phyloP scores from a whole-genome alignment of 2,797 vertebrate genomes.

The Echeneis naucrates region DNA sequence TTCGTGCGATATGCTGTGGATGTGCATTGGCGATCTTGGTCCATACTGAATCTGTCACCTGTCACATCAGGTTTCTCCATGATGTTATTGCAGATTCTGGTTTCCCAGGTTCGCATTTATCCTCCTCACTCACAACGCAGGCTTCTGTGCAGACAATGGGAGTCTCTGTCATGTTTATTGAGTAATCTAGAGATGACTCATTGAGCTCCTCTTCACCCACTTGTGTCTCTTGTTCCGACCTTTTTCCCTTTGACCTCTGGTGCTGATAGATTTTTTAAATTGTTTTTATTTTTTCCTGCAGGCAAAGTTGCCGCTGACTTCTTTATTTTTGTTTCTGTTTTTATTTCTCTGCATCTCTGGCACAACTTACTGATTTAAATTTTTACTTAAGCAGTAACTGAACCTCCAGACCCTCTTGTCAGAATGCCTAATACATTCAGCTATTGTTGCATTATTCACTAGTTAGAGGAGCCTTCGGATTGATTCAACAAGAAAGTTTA shows the following conservation, averaged over 20 bases:
- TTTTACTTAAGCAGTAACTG: slow-evolving; percentile 22
- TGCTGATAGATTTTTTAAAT: neutral
- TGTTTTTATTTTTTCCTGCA: neutral
- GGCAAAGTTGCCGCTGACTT: slow-evolving; percentile 2
- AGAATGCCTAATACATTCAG: slow-evolving; percentile 18
- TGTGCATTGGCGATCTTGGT: neutral
- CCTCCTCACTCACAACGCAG: neutral
- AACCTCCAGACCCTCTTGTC: slow-evolving; percentile 39
- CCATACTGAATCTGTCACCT: neutral
- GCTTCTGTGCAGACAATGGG: neutral
- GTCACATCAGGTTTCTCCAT: neutral
- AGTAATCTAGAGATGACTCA: slow-evolving; percentile 16
- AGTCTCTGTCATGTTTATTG: slow-evolving; percentile 9
- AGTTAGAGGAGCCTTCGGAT: slow-evolving; percentile 35
- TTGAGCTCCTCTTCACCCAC: neutral
- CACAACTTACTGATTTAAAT: slow-evolving; percentile 29
- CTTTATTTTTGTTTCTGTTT: slow-evolving; percentile 2
- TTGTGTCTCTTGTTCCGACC: neutral
- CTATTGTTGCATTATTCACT: slow-evolving; percentile 26
- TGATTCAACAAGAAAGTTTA: slow-evolving; percentile 18
- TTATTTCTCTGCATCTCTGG: neutral
- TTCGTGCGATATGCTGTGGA: neutral
- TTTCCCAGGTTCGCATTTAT: neutral
- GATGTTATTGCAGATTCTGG: neutral
- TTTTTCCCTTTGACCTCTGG: slow-evolving; percentile 20